Conservation (phyloP, 2,797 vertebrate species). For the Lophotriccus pileatus region DNA sequence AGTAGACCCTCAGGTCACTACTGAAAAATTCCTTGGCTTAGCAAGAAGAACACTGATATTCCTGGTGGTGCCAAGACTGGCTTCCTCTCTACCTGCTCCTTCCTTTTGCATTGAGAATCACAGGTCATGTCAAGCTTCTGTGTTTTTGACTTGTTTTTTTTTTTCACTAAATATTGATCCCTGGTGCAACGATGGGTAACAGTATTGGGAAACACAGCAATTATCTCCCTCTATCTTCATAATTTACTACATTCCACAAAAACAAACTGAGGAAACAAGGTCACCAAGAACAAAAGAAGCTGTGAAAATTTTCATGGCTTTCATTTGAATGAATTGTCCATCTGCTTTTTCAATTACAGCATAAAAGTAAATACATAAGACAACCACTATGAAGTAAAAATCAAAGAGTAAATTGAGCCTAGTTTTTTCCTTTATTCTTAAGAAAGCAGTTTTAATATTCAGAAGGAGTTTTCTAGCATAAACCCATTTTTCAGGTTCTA, state of each 20-base stretch:
- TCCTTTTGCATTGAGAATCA: background rate
- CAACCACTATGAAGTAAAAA: background rate
- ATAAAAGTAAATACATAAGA: slow-evolving; percentile 14
- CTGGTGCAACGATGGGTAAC: background rate
- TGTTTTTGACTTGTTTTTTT: background rate
- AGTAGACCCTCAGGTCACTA: background rate
- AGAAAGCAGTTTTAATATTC: background rate
- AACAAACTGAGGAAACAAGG: slow-evolving; percentile 59
- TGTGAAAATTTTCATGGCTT: background rate
- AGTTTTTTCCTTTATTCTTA: background rate
- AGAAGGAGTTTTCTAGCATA: background rate
- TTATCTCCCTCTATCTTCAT: slow-evolving; percentile 42
- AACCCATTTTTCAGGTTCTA: background rate
- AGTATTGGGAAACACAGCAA: slow-evolving; percentile 51
- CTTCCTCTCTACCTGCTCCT: background rate
- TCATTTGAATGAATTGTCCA: slow-evolving; percentile 6
- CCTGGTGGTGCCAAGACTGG: background rate
- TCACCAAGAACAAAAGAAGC: slow-evolving; percentile 22
- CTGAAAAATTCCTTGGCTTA: slow-evolving; percentile 30
- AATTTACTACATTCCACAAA: slow-evolving; percentile 31
- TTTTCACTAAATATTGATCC: slow-evolving; percentile 46
- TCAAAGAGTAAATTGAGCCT: slow-evolving; percentile 1
- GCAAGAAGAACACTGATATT: background rate
- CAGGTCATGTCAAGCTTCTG: background rate
- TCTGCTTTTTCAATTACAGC: slow-evolving; percentile 23